phyloP scores from a whole-genome alignment of 2,888 invertebrate genomes.

The Cheilosia impressa region DNA sequence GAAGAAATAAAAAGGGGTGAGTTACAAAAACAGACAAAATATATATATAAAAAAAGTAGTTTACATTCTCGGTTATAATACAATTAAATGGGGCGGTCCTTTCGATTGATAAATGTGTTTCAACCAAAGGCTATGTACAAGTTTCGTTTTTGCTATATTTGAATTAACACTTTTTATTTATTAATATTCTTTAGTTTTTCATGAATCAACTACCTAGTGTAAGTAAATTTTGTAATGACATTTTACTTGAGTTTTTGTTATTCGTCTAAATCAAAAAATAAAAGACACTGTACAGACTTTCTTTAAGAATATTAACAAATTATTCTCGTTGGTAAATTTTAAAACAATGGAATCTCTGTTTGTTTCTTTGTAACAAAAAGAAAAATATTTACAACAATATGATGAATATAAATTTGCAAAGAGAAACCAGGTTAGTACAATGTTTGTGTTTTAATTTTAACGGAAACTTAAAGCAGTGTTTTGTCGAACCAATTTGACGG shows the following conservation, averaged over 20 bases:
- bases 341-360: slow-evolving; percentile 21
- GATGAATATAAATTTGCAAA: slow-evolving; percentile 14
- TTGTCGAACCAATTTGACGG: slow-evolving; percentile 32
- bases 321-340: slow-evolving; percentile 18
- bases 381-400: slow-evolving; percentile 63
- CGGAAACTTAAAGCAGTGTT: slow-evolving; percentile 70
- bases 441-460: slow-evolving; percentile 29
- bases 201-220: slow-evolving; percentile 70
- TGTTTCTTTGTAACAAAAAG: slow-evolving; percentile 28
- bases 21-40: slow-evolving; percentile 13
- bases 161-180: slow-evolving; percentile 24
- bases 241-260: slow-evolving; percentile 14
- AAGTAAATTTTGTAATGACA: slow-evolving; percentile 41
- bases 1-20: slow-evolving; percentile 9
- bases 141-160: slow-evolving; percentile 38
- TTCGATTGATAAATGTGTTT: slow-evolving; percentile 2
- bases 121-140: slow-evolving; percentile 55
- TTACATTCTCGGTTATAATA: slow-evolving; percentile 44
- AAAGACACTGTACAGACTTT: slow-evolving; percentile 55
- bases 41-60: slow-evolving; percentile 5
- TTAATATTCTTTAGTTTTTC: slow-evolving; percentile 4
- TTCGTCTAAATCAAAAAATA: slow-evolving; percentile 29
- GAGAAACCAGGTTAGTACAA: neutral
- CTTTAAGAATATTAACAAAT: slow-evolving; percentile 19
- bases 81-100: slow-evolving; percentile 7